phyloP scores from a whole-genome alignment of 2,888 invertebrate species.

The Lacanobia oleracea region DNA sequence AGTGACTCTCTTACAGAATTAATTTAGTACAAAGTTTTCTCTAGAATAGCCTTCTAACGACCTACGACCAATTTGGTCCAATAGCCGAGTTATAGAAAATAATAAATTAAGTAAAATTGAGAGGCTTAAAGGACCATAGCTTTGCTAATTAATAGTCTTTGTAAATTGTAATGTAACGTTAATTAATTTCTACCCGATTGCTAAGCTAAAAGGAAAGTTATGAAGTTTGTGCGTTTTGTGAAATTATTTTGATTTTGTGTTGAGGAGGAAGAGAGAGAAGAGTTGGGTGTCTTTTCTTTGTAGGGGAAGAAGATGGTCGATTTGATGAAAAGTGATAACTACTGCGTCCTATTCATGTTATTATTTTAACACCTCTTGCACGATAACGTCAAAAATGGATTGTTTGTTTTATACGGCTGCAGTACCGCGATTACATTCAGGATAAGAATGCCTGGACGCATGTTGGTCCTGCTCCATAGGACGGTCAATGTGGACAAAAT shows the following conservation, averaged over 20 bases:
- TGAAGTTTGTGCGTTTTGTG: slow-evolving; percentile 17
- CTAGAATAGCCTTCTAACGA: slow-evolving; percentile 25
- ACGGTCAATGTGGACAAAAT: no score
- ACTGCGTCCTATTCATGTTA: no score
- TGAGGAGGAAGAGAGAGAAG: background rate
- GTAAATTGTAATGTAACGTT: slow-evolving; percentile 45
- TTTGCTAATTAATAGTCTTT: slow-evolving; percentile 48
- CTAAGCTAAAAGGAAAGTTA: slow-evolving; percentile 30
- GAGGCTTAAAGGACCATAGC: slow-evolving; percentile 23
- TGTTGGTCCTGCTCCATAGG: no score
- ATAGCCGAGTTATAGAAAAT: slow-evolving; percentile 57
- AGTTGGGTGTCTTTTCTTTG: background rate
- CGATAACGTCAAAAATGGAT: no score
- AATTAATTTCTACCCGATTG: slow-evolving; percentile 49
- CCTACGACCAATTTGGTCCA: slow-evolving; percentile 38
- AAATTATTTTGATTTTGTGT: slow-evolving; percentile 23
- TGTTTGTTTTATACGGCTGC: no score
- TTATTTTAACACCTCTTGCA: no score
- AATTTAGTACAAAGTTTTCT: slow-evolving; percentile 42
- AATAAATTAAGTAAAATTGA: slow-evolving; percentile 48
- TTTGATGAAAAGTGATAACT: background rate
- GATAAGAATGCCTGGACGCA: no score
- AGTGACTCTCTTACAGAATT: slow-evolving; percentile 9
- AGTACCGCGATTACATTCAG: no score
- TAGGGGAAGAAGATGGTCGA: background rate